Base-by-base conservation (phyloP, 1,140 invertebrate genomes). In the Caenorhabditis brenneri region DNA sequence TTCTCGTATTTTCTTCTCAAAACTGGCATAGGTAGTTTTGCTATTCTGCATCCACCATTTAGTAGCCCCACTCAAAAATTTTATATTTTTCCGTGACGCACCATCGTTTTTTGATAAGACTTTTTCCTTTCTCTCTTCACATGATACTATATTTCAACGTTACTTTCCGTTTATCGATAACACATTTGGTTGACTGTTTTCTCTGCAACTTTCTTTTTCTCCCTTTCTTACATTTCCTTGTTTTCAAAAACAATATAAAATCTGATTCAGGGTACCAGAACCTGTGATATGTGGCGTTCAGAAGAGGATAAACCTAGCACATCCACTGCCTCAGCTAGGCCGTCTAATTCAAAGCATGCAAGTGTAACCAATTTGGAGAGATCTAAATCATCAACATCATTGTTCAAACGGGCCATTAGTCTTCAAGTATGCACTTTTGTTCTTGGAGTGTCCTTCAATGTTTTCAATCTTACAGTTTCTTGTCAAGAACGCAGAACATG, bases 391-490 rank as follows among this genome's bases (percentile, higher is more conserved):
- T 74, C 65, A 24, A 74, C 33, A 27, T 74, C 65, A 19, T 15
- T 74, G n/a, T 74, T 74, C 36, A 74, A 74, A 74, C 65, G 65
- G 65, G 65, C 65, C 36, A 74, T 74, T 74, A 74, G 65, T 74
- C 36, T 74, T 42, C 65, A 74, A 42, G 65, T 74, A 27, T 42
- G 36, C 24, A 36, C 31, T 36, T 36, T 27, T 27, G 29, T 33
- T 19, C 16, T 33, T 15, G 12, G 24, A 65, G 31, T 65, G 16
- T 9, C 31, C 65, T 39, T 74, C 16, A 42, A 24, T 42, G 12
- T 27, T 46, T 42, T 42, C 36, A 15, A 5, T 51, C 19, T 65
- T 65, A 31, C 58, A 74, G 65, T 74, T 74, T 46, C 22, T 74
- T 9, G 22, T n/a, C n/a, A 74, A n/a, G 42, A 74, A 74, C 10